Base-by-base conservation (phyloP, 2,797 vertebrate genomes). In the Potorous gilbertii region DNA sequence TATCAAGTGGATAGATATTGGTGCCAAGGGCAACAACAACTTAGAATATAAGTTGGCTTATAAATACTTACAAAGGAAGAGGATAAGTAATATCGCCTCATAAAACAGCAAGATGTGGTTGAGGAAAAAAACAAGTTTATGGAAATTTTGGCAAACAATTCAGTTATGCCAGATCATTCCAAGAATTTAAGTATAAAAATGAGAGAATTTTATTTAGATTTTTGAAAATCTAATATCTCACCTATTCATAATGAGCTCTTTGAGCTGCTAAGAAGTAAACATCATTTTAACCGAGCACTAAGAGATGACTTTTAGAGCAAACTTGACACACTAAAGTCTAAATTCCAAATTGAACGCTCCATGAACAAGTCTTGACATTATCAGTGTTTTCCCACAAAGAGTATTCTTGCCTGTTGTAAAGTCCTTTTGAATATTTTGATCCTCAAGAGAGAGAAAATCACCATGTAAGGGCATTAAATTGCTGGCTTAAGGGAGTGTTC, bases 341-440 rank as follows among this genome's bases (percentile, higher is more conserved):
- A 0, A 62, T 18, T 54, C 96, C 59, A 87, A 94, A 95, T 0
- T 24, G 29, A 96, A 97, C 14, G 31, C 14, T 92, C 93, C 94
- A 94, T 93, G 93, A 91, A 91, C 3, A 90, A 95, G 62, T 55
- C 96, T 16, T 54, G 13, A 92, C 56, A 96, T 96, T 93, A 92
- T 5, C 50, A 87, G 8, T 40, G 24, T 92, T 81, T 31, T 91
- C 59, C 50, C n/a, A 87, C 28, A 92, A 56, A 94, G 93, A 56
- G 92, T 29, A 6, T 46, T 52, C 89, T 50, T 94, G 12, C 55
- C 87, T 95, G 28, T 59, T 54, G n/a, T 94, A 95, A 95, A 97
- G 34, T 9, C 52, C 93, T 87, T 89, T 5, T 90, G 91, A 96
- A 91, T 96, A 96, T 93, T 96, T n/a, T 95, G 89, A 97, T 87